Base-by-base conservation (phyloP, 2,113 vertebrate species). In the Chloropsis hardwickii region DNA sequence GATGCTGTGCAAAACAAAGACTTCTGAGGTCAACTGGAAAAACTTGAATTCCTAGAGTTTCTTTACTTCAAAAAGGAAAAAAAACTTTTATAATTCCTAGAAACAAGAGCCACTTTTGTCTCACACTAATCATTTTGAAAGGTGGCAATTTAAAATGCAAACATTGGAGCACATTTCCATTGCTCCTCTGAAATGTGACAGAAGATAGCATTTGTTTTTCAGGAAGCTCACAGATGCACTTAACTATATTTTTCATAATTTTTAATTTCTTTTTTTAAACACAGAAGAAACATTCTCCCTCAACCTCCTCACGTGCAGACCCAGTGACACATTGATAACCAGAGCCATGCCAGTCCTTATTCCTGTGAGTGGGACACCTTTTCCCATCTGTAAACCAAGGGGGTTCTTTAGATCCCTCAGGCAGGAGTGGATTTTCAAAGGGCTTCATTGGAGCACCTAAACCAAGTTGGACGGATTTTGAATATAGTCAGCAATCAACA, bases 91-190 rank as follows among this genome's bases (percentile, higher is more conserved):
- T 44, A 58, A 78, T 78, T 86, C 29, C 72, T 86, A 64, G 53
- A 58, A 93, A 74, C 16, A 86, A 80, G 56, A 89, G n/a, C 11
- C 73, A 42, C 73, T 91, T 92, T 96, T 94, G 15, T 64, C 54
- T 77, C 0, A 0, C 22, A 14, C 54, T 50, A 60, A 56, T 95
- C n/a, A 47, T 9, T 84, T 60, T 25, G 37, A 87, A 86, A 91
- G 80, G 56, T 67, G 45, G 35, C 33, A 66, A 82, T 85, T 81
- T 85, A 89, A 94, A 88, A 57, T 37, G 13, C 57, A 94, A 93
- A 79, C 23, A 39, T 50, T 65, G 83, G 40, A 93, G 42, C 45
- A 58, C 44, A 56, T 53, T 96, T 66, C 64, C 58, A 65, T 14
- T 70, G 82, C 28, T 93, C 35, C 39, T 64, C 37, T 7, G 28